Evolutionary conservation across 1,140 invertebrate genomes (phyloP), one percentile per base, ranked within the genome.

Genomic region (Aphaenogaster ashmeadi): DNA sequence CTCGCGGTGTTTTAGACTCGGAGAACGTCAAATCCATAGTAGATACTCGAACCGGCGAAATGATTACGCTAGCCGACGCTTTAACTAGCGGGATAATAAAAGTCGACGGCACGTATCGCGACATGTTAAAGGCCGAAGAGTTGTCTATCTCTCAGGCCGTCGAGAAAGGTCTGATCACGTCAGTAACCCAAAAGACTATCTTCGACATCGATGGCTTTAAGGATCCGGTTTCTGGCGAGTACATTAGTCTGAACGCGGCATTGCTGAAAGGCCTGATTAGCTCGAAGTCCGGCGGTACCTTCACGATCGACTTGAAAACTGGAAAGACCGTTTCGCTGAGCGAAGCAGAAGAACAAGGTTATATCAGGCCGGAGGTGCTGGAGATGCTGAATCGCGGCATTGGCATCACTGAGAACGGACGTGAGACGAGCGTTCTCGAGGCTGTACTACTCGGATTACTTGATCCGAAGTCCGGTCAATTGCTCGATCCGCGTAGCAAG

Each of bases 131-230:
- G 0, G 96, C 96, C n/a, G 97, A 98, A 94, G 94, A 96, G 27
- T 96, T 98, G 15, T 96, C 97, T 44, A 97, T 99, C 88, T 96
- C 96, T 9, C 97, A 99, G 93, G 98, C 98, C 6, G 97, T 98
- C 4, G 97, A 98, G 92, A 96, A 97, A 88, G 98, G 99, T 56
- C 96, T 98, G n/a, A 97, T 99, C 60, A 98, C 98, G 8, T 98
- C 98, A 5, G 97, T 99, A 4, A 97, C 97, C 13, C 97, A 98
- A 93, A 98, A 98, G 94, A 98, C 98, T 6, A 97, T 99, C 84
- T 99, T 99, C 93, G 98, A 99, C 93, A 98, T 99, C 81, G 98
- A 98, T 90, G 98, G 98, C 81, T 98, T 99, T 93, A 98, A 97
- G 93, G 98, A 99, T 94, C 97, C 98, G 0, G 96, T 97, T 87